Evolutionary conservation across 2,888 invertebrate species (phyloP), one percentile per base, ranked within the genome.

Genomic region (Halictus ligatus): DNA sequence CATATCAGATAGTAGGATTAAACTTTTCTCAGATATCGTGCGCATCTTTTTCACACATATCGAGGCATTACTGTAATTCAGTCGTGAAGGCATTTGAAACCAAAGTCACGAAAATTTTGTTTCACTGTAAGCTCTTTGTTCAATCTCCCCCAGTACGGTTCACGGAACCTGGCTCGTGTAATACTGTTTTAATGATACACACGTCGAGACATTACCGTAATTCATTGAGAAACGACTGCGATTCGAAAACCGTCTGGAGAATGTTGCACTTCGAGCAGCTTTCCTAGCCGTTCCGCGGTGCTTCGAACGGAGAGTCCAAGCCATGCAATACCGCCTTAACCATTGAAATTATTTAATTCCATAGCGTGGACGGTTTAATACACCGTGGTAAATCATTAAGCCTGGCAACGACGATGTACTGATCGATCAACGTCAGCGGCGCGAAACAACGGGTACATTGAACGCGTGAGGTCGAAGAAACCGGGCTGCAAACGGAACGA

Each of bases 401-500:
- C 12, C 21, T 12, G 18, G 40, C 35, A n/a, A 21, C 21, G 21
- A 69, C 35, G 69, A 40, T 40, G 40, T n/a, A 12, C 21, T 40
- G 40, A 40, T 50, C 25, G 48, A 48, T 73, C 46, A 73, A 67
- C 73, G 46, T 48, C 71, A 48, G 2, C 73, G 48, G 25, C 29
- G 48, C 21, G 50, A 73, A 73, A 50, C 48, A 73, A 50, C 50
- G 58, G 43, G 40, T 60, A 60, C 18, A 25, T 67, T 6, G 29
- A 25, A 5, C 25, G 40, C 25, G n/a, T 2, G 21, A 74, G 48
- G 43, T 54, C 21, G 25, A 60, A 21, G 71, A 50, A 75, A 60
- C 29, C 21, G 13, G 13, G 58, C 4, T 8, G 25, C 35, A n/a
- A 77, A 54, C 35, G n/a, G 78, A 86, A 54, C 67, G 80, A 80